Conservation (phyloP, 2,888 invertebrate genomes). For the Microplitis deprimator region DNA sequence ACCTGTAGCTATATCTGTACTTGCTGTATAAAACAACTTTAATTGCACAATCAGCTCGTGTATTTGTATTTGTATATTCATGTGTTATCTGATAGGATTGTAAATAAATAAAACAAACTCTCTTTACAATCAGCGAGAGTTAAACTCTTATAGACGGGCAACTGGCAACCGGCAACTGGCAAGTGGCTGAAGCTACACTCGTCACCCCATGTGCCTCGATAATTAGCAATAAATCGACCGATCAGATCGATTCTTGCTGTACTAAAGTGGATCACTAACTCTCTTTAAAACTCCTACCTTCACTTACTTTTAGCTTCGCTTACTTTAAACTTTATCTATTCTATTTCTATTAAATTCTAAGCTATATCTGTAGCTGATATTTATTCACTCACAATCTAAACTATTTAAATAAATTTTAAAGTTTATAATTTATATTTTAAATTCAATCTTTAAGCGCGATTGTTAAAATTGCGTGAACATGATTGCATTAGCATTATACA, state of each 20-base stretch:
- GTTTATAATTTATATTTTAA: no score
- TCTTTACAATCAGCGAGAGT: no score
- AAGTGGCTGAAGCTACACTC: conserved; percentile 38
- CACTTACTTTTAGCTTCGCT: neutral
- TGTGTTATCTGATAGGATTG: neutral
- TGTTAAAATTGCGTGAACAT: conserved; percentile 55
- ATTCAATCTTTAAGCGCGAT: neutral
- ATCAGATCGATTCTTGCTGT: conserved; percentile 38
- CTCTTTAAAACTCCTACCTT: neutral
- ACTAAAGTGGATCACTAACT: conserved; percentile 11
- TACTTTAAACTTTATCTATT: no score
- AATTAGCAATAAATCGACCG: conserved; percentile 59
- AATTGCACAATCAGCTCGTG: no score
- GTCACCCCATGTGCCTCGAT: conserved; percentile 50
- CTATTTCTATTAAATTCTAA: no score
- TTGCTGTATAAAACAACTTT: no score
- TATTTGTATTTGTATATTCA: neutral
- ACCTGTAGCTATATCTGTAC: neutral
- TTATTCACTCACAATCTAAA: no score
- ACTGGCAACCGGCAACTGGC: neutral
- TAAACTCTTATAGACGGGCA: no score
- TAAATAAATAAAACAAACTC: neutral
- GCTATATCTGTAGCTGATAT: no score
- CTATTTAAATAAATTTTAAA: no score
- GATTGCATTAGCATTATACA: conserved; percentile 72